Base-by-base conservation (phyloP, 2,888 invertebrate genomes). In the Pristionchus japonicus region DNA sequence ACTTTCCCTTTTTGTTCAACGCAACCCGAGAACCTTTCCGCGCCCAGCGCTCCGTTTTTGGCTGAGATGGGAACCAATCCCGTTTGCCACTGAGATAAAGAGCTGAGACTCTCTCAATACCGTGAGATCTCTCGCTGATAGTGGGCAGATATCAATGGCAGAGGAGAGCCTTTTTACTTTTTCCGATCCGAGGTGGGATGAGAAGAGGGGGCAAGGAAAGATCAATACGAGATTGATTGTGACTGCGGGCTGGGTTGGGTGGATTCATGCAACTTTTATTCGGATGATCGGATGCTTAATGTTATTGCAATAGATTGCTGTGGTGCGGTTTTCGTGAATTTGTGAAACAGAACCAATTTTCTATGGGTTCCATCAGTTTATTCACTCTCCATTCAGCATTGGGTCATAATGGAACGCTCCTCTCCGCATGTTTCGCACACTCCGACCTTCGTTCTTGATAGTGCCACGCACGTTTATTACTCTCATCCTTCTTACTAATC, bases 1-100 rank as follows among this genome's bases (percentile, higher is more conserved):
- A 77, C 77, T 77, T 77, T 77, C 77, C 27, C 77, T 74, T 74
- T 74, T 74, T 74, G 67, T n/a, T n/a, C n/a, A n/a, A n/a, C n/a
- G n/a, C 67, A 67, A 67, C 67, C 77, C 77, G 77, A 77, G 77
- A 77, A 77, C 77, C 43, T 77, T 77, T 40, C 77, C 67, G 31
- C 67, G 31, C 67, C 67, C 64, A 13, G 23, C 9, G 20, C 17
- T n/a, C 11, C 17, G 20, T 57, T 57, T 57, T 57, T 57, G 57
- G 57, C 3, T 57, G n/a, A n/a, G 52, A 17, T 1, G 57, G n/a
- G 57, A 57, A 57, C 57, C n/a, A 20, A 77, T 77, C 77, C 43
- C 77, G 77, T 77, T 77, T 77, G 77, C 77, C 77, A 77, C 43
- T 40, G 77, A n/a, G 40, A n/a, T n/a, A n/a, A n/a, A n/a, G n/a